Base-by-base conservation (phyloP, 2,113 vertebrate species). In the Nicator chloris region DNA sequence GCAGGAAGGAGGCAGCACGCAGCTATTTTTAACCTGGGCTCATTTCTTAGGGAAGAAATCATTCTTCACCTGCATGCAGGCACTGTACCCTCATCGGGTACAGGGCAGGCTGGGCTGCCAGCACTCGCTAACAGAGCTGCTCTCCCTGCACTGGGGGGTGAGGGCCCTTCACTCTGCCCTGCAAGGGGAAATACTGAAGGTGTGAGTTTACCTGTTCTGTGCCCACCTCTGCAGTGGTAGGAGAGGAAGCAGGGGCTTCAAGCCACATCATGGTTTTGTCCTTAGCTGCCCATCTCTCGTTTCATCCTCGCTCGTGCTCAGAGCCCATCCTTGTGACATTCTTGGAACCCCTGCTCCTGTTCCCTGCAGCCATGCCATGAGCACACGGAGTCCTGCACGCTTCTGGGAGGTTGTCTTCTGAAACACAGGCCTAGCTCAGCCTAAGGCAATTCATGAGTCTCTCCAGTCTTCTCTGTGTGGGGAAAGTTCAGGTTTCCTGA, bases 11-110 rank as follows among this genome's bases (percentile, higher is more conserved):
- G 63, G 93, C 94, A 96, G 71, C 82, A 81, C 37, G 2, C 44
- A 53, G 64, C 73, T 96, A 88, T 96, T 95, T 96, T 94, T 96
- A 95, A 88, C 56, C 79, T 31, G 40, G 82, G 92, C 53, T 86
- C 49, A 42, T 88, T 92, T 92, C 82, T 92, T 90, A 65, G 69
- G 50, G 37, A 57, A 84, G 88, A 61, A 96, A 94, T 93, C 94
- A 86, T 82, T 93, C 86, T 82, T 59, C 88, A 92, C 90, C 86
- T 88, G 72, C 44, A 7, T 40, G 49, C 69, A 93, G 50, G 76
- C 50, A 71, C 40, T n/a, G 44, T n/a, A n/a, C n/a, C n/a, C n/a
- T n/a, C 90, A 86, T 64, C 0, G 0, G 50, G 23, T 70, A 57
- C 65, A n/a, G 59, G 90, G 68, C 80, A 79, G 70, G 42, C 60